phyloP scores from a whole-genome alignment of 2,888 invertebrate species.

The Dicranocentrus wangi region DNA sequence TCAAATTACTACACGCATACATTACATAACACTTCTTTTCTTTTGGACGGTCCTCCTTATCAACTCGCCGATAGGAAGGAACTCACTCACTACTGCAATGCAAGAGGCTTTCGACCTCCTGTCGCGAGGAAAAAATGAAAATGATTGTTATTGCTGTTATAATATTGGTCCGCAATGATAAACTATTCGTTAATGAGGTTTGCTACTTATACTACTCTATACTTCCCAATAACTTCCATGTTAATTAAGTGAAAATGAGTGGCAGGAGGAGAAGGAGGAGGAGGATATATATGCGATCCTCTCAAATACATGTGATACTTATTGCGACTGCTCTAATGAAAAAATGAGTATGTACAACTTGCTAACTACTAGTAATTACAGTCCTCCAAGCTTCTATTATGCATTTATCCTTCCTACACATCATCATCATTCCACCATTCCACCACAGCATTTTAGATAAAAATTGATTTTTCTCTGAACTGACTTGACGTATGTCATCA shows the following conservation, averaged over 20 bases:
- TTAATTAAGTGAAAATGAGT: constrained; percentile 48
- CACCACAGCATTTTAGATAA: neutral
- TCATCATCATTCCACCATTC: neutral
- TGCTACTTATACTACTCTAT: too few species aligned
- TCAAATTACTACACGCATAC: neutral
- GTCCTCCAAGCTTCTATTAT: constrained; percentile 38
- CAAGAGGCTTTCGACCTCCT: constrained; percentile 51
- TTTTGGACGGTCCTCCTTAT: neutral
- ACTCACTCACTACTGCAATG: too few species aligned
- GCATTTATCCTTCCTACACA: constrained; percentile 19
- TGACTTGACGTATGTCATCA: neutral
- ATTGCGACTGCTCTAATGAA: neutral
- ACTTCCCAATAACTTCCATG: constrained; percentile 23
- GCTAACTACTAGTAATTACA: constrained; percentile 36
- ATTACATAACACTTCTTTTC: too few species aligned
- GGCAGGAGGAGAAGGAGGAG: constrained; percentile 5
- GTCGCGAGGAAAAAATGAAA: constrained; percentile 8
- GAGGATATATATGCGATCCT: constrained; percentile 10
- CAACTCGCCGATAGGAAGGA: neutral
- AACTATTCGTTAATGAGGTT: constrained; percentile 43
- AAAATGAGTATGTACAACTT: constrained; percentile 26
- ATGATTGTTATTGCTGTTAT: constrained; percentile 36
- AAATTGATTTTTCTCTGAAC: constrained; percentile 26
- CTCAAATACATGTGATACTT: neutral
- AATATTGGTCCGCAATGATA: too few species aligned